phyloP scores from a whole-genome alignment of 2,888 invertebrate species.

The Lasioglossum zephyrum region DNA sequence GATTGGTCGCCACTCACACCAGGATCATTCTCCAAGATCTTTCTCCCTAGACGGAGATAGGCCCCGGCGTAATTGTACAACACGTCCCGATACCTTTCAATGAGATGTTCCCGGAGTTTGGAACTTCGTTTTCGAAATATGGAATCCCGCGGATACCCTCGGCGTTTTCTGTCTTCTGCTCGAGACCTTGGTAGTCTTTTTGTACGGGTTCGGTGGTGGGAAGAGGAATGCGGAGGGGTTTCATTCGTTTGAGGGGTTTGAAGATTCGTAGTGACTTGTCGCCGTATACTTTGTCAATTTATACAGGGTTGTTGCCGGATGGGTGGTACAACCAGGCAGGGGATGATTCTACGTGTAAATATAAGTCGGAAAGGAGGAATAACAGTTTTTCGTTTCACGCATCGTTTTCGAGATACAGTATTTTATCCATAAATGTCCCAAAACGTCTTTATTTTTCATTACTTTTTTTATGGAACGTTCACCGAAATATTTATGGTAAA shows the following conservation, averaged over 20 bases:
- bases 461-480: too few relatives aligned
- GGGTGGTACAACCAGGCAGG: too few relatives aligned
- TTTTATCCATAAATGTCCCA: too few relatives aligned
- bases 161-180: background rate
- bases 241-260: background rate
- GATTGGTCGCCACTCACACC: slow-evolving; percentile 52
- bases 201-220: background rate
- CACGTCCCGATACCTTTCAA: slow-evolving; percentile 39
- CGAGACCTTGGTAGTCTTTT: background rate
- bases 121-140: slow-evolving; percentile 6
- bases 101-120: slow-evolving; percentile 8
- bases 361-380: too few relatives aligned
- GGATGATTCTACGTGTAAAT: too few relatives aligned
- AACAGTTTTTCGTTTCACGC: too few relatives aligned
- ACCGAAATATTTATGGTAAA: too few relatives aligned
- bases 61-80: slow-evolving; percentile 27
- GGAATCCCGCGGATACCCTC: background rate
- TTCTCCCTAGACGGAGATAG: slow-evolving; percentile 43
- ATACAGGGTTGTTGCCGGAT: too few relatives aligned
- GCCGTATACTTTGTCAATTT: too few relatives aligned
- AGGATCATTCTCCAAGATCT: slow-evolving; percentile 53
- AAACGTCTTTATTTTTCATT: too few relatives aligned
- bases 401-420: too few relatives aligned
- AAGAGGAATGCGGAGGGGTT: background rate
- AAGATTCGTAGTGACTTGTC: too few relatives aligned